Evolutionary conservation across 2,888 invertebrate genomes (phyloP).

Genomic region (Sinodicranocentrus sp.): DNA sequence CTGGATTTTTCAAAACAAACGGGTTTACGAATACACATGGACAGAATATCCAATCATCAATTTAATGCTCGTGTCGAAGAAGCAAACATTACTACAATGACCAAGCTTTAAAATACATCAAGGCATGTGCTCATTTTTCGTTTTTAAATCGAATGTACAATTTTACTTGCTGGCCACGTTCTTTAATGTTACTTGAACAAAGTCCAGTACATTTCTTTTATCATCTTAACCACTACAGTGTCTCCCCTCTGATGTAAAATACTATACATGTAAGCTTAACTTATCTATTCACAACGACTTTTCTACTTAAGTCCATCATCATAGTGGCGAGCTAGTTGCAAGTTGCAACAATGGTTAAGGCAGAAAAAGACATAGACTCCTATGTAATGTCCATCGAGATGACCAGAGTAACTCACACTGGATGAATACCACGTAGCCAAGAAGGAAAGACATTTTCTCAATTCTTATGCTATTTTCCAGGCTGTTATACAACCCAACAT

Average conservation of each 20-base stretch:
- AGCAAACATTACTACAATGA: background rate
- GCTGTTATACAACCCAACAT: conserved; percentile 29
- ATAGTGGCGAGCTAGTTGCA: no score
- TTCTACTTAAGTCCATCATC: no score
- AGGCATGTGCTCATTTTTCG: background rate
- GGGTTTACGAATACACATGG: no score
- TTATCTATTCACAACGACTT: background rate
- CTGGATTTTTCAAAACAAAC: no score
- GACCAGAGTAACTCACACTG: background rate
- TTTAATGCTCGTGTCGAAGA: background rate
- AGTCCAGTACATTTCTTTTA: background rate
- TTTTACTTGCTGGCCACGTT: background rate
- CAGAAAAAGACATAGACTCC: background rate
- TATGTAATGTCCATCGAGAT: background rate
- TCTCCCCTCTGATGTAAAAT: background rate
- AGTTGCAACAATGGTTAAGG: no score
- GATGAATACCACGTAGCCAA: background rate
- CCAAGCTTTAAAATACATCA: conserved; percentile 16
- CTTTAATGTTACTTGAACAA: background rate
- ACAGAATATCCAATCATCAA: no score
- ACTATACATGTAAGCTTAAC: background rate
- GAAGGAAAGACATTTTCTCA: conserved; percentile 39
- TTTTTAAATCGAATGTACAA: background rate
- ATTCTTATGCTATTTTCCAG: no score
- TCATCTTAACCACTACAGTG: background rate